A percentile compares a stretch with the other conserved stretches of the same genome.
Evolutionary conservation across 2,888 invertebrate genomes (phyloP).

Genomic region (Trichopoda pennipes): DNA sequence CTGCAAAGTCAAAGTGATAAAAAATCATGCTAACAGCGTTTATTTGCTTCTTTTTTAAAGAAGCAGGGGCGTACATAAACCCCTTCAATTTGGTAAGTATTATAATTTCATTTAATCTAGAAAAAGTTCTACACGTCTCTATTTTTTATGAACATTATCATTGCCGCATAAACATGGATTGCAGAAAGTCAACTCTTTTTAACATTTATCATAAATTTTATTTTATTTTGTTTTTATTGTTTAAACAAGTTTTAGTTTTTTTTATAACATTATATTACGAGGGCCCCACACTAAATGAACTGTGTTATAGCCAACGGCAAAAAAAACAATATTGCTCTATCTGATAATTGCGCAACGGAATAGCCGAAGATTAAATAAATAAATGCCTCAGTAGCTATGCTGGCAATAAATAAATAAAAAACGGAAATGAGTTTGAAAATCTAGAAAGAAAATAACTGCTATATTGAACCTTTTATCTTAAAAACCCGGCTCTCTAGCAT

Average conservation of each 20-base stretch:
- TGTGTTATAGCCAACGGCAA: too few species aligned
- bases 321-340: too few species aligned
- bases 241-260: background rate
- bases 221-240: conserved; percentile 23
- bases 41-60: background rate
- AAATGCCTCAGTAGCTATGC: too few species aligned
- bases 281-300: too few species aligned
- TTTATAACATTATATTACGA: background rate
- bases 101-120: background rate
- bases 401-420: too few species aligned
- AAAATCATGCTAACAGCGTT: background rate
- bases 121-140: conserved; percentile 5
- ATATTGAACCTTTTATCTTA: too few species aligned
- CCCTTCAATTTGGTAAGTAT: background rate
- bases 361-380: too few species aligned
- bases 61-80: background rate
- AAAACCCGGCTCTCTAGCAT: too few species aligned
- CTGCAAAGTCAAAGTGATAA: background rate
- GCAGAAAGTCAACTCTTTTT: conserved; percentile 41
- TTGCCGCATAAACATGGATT: conserved; percentile 33
- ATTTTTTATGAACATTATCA: conserved; percentile 4
- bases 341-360: too few species aligned
- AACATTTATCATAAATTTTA: conserved; percentile 66
- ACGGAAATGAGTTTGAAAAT: too few species aligned
- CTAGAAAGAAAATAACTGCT: too few species aligned